Evolutionary conservation across 2,888 invertebrate genomes (phyloP), one percentile per base, ranked within the genome.

Genomic region (Lasius fuliginosus): DNA sequence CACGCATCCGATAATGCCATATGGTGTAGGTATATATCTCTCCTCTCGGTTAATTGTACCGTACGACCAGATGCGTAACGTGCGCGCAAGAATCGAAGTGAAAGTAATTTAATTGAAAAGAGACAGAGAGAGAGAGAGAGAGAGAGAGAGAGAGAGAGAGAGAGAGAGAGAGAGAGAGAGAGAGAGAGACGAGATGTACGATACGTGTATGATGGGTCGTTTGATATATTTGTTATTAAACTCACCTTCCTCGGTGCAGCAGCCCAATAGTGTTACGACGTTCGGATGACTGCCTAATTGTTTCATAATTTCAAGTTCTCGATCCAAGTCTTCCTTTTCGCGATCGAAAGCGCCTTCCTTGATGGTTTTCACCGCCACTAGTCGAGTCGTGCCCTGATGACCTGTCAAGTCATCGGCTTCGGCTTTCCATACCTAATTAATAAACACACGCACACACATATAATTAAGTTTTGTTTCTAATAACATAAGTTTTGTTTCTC

Each of bases 361-460:
- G 79, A 98, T 97, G 12, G 97, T 97, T 94, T 98, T 98, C 9
- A 98, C 98, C 5, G 98, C 98, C n/a, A 98, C 98, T 86, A 97
- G 96, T 83, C 97, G 95, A 30, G 98, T 97, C 85, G 97, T 96
- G 0, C 97, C 97, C 88, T 97, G 96, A 92, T 97, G 97, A 0
- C 97, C 97, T 68, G 97, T 97, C 82, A 98, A 95, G 92, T 98
- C 97, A 90, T 98, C 97, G 0, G 98, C 98, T 94, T 98, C 97
- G 4, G 98, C 98, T 95, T 98, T 97, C 97, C 98, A 98, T 27
- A 98, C 98, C 96, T 97, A 27, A 49, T 46, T 62, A 67, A 64
- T 60, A 49, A 23, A 65, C n/a, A 53, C 53, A 53, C 8, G 8
- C n/a, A 53, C 15, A 53, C 4, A 53, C 6, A 49, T 49, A 49